A percentile compares a stretch with the other conserved stretches of the same genome.
These are phyloP conservation scores for Orcinus orca DNA, from an alignment of 2,113 vertebrate species.

Conservation along the genomic window DNA sequence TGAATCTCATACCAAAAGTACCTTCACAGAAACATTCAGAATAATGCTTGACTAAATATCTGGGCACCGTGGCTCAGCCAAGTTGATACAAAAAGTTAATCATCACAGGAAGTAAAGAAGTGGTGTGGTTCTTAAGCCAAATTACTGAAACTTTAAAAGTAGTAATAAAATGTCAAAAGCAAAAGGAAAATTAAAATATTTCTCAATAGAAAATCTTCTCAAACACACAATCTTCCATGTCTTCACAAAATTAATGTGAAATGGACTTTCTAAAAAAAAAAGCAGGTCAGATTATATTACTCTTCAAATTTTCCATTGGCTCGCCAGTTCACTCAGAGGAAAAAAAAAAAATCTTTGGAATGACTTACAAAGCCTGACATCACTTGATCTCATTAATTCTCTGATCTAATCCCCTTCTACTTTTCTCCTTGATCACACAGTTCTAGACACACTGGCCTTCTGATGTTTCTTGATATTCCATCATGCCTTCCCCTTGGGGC, in stretches of 20 bases:
- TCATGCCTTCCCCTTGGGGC: not conserved
- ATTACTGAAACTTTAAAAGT: not conserved
- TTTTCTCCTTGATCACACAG: not conserved
- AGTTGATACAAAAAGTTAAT: not conserved
- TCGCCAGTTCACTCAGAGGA: not conserved
- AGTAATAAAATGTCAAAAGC: not conserved
- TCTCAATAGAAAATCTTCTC: not conserved
- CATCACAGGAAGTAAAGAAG: not conserved
- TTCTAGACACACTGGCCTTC: not conserved
- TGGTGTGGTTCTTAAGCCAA: not conserved
- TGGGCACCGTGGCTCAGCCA: fast-evolving
- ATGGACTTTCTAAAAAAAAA: not conserved
- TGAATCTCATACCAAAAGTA: not conserved
- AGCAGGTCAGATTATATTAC: not conserved
- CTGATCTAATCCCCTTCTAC: not conserved
- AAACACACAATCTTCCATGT: not conserved
- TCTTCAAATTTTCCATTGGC: not conserved
- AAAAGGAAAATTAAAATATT: not conserved
- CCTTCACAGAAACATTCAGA: not conserved
- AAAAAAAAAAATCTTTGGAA: not conserved
- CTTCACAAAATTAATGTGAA: not conserved
- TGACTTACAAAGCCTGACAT: not conserved
- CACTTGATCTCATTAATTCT: not conserved
- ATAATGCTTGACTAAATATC: not conserved
- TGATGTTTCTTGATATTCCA: not conserved